Percentiles rank a stretch among this genome's conserved stretches.
Conservation (phyloP, 2,888 invertebrate species). For the Drosophila subsilvestris region DNA sequence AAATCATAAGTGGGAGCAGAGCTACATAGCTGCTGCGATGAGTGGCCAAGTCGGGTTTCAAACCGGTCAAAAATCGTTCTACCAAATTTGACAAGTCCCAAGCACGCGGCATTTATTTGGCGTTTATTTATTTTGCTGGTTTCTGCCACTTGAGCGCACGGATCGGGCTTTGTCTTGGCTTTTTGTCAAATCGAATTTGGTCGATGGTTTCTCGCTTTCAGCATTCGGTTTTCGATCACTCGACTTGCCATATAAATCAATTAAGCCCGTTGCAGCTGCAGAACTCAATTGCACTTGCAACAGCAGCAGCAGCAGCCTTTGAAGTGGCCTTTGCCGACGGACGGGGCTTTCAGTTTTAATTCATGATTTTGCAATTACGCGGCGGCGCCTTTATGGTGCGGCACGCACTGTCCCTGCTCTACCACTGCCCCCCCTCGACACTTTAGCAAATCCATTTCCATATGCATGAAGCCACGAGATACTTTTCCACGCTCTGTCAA, state of each 20-base stretch:
- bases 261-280: constrained; percentile 73
- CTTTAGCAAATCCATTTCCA: not conserved
- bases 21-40: constrained; percentile 10
- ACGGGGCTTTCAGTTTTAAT: constrained; percentile 24
- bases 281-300: constrained; percentile 46
- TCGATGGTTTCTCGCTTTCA: not conserved
- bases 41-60: constrained; percentile 43
- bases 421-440: constrained; percentile 24
- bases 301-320: constrained; percentile 57
- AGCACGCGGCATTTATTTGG: constrained; percentile 46
- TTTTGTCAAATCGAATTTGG: constrained; percentile 44
- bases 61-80: constrained; percentile 78
- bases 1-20: constrained; percentile 38
- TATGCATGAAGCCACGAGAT: constrained; percentile 23
- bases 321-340: constrained; percentile 50
- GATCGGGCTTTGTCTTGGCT: constrained; percentile 29
- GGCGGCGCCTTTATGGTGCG: constrained; percentile 20
- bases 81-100: constrained; percentile 69
- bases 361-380: constrained; percentile 50
- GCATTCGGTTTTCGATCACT: constrained; percentile 56
- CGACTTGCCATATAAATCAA: constrained; percentile 67
- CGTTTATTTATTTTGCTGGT: constrained; percentile 29
- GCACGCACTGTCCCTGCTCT: constrained; percentile 24
- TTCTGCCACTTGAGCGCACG: constrained; percentile 39
- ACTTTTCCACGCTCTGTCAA: constrained; percentile 32